Base-by-base conservation (phyloP, 2,888 invertebrate genomes). In the Anagyrus pseudococci region DNA sequence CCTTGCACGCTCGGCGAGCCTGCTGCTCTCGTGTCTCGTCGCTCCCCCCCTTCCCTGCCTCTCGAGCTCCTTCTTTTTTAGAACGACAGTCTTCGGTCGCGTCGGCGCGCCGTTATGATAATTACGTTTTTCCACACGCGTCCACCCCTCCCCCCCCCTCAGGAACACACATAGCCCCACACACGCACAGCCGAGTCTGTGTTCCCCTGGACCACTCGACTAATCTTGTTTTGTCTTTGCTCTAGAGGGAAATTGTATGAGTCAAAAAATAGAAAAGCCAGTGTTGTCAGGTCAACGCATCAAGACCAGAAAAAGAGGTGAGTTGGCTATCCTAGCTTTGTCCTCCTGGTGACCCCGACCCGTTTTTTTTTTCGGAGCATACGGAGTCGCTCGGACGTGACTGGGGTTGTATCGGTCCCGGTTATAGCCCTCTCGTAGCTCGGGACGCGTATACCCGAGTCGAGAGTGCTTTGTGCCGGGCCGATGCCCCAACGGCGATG, bases 231-330 rank as follows among this genome's bases (percentile, higher is more conserved):
- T 52, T 47, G 8, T 1, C 43, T 25, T 55, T 59, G 58, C 87
- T 88, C 72, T 86, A 91, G 91, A 89, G 88, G 89, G 88, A 88
- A 88, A 88, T 96, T 96, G 95, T 96, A 97, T 97, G 97, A 97
- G 95, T 97, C 96, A 96, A 89, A 97, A 97, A 93, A 93, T 91
- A 90, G 96, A 97, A 95, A 96, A 96, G 94, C 97, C 97, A 91
- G 93, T 96, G 90, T 89, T 97, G 91, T 96, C 96, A 91, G 97
- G 97, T 94, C 96, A 96, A 90, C 96, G 97, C 89, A 96, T 97
- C 90, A 97, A 97, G 94, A 96, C 97, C 94, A 93, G 97, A 92
- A 97, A 97, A 93, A 96, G 97, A 96, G 95, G 95, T 95, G 85
- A 85, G 85, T 73, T 66, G 26, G 64, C 29, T 52, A 50, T 44